phyloP scores from a whole-genome alignment of 2,113 vertebrate species.

The Pterocles burchelli region DNA sequence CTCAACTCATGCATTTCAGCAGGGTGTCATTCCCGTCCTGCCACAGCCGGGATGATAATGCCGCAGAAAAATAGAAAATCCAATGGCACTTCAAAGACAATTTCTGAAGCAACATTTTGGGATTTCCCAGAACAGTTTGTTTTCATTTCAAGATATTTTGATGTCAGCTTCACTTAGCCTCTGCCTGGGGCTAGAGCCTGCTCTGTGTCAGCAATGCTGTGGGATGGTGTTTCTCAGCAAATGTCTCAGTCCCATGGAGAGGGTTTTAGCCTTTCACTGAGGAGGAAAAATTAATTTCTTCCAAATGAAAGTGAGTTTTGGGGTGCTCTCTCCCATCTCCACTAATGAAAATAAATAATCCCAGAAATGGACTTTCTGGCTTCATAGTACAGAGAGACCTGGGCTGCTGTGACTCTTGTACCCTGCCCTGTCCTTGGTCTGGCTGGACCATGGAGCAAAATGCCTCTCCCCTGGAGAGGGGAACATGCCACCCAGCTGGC shows the following conservation, averaged over 20 bases:
- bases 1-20: background rate
- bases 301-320: background rate
- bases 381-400: background rate
- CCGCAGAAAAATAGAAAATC: background rate
- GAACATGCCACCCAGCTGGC: fast-evolving
- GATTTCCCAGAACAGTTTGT: background rate
- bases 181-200: background rate
- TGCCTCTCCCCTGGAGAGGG: background rate
- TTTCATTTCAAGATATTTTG: slow-evolving; percentile 3
- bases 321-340: fast-evolving
- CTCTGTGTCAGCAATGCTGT: fast-evolving
- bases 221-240: background rate
- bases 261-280: background rate
- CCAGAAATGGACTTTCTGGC: background rate
- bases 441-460: background rate
- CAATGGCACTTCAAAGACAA: background rate
- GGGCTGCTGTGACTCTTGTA: background rate
- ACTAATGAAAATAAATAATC: background rate
- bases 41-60: background rate
- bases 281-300: background rate
- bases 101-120: background rate
- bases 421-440: background rate
- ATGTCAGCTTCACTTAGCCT: slow-evolving; percentile 18
- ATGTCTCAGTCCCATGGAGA: background rate
- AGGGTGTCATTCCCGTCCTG: fast-evolving